Percentiles rank a stretch among this genome's conserved stretches.
Conservation (phyloP, 2,797 vertebrate genomes). For the Cuniculus paca region DNA sequence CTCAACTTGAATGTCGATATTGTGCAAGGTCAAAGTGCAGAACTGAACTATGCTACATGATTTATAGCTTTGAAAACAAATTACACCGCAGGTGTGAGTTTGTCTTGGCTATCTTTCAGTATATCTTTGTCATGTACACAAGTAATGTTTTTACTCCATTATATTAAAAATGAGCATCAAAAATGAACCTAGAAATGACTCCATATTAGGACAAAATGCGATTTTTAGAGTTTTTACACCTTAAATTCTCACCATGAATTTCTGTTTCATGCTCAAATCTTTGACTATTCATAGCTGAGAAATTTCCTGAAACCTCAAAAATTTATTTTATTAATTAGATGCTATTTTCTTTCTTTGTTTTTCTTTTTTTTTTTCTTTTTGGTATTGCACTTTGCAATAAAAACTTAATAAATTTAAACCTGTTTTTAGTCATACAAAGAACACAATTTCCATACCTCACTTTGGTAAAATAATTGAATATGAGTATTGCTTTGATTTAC, state of each 20-base stretch:
- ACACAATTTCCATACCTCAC: background rate
- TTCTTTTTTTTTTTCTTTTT: background rate
- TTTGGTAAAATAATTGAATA: background rate
- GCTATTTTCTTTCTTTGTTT: background rate
- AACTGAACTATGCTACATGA: background rate
- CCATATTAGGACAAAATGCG: background rate
- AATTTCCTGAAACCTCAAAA: background rate
- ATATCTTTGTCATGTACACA: background rate
- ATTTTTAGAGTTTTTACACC: background rate
- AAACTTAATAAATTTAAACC: background rate
- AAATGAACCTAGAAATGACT: background rate
- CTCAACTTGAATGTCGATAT: background rate
- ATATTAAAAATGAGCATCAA: background rate
- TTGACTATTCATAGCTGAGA: background rate
- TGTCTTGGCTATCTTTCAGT: background rate
- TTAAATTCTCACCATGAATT: background rate
- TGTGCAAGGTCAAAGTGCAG: background rate
- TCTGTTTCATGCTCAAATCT: background rate
- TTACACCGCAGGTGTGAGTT: background rate
- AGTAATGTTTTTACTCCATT: background rate
- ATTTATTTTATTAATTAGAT: background rate
- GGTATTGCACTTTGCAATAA: background rate
- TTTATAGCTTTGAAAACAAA: constrained; percentile 53
- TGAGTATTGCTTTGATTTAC: background rate
- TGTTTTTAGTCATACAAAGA: background rate